A percentile compares a stretch with the other conserved stretches of the same genome.
phyloP scores from a whole-genome alignment of 2,888 invertebrate genomes.

The Archaeoteleia sp. region DNA sequence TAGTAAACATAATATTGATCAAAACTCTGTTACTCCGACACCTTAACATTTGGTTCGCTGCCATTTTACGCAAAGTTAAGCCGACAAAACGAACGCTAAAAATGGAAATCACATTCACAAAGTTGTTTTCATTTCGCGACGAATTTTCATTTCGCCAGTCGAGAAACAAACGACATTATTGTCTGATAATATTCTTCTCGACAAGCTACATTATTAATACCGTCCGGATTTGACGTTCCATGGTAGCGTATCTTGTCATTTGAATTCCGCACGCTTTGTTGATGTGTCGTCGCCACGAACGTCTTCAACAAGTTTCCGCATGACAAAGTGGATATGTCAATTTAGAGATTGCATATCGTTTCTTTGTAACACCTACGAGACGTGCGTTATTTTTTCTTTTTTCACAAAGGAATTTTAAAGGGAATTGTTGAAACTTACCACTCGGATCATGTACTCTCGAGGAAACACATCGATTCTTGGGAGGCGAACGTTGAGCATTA shows the following conservation, averaged over 20 bases:
- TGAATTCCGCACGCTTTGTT: slow-evolving; percentile 27
- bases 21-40: too few species aligned
- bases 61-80: too few species aligned
- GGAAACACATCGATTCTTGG: slow-evolving; percentile 54
- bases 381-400: too few species aligned
- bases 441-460: too few species aligned
- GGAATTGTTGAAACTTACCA: slow-evolving; percentile 5
- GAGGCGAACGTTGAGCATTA: slow-evolving; percentile 55
- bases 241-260: slow-evolving; percentile 30
- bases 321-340: slow-evolving; percentile 36
- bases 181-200: slow-evolving; percentile 31
- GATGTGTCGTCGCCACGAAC: slow-evolving; percentile 1
- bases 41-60: too few species aligned
- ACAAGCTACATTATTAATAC: slow-evolving; percentile 42
- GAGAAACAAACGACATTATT: slow-evolving; percentile 31
- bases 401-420: too few species aligned
- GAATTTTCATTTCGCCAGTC: slow-evolving; percentile 20
- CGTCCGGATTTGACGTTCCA: slow-evolving; percentile 29
- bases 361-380: too few species aligned
- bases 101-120: not conserved
- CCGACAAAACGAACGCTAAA: too few species aligned
- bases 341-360: slow-evolving; percentile 27
- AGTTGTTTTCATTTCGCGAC: slow-evolving; percentile 16
- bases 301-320: slow-evolving; percentile 15
- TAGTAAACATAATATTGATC: too few species aligned